phyloP scores from a whole-genome alignment of 64 coral and sea anemone species.

The Dendronephthya gigantea region DNA sequence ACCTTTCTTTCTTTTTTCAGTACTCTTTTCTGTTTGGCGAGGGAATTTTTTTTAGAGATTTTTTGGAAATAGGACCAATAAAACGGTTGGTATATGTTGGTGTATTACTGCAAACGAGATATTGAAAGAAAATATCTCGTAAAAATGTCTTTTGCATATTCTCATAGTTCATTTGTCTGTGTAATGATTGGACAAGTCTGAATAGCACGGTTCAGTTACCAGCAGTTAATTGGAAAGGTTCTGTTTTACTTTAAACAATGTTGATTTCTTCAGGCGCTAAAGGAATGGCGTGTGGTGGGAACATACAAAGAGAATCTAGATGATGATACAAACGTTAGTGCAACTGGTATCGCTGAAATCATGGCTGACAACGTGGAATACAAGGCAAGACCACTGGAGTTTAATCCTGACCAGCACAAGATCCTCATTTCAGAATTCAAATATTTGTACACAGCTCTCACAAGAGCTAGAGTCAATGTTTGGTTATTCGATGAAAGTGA shows the following conservation, averaged over 20 bases:
- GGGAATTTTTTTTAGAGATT: no score
- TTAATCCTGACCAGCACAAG: conserved; percentile 76
- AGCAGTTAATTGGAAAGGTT: no score
- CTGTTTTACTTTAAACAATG: no score
- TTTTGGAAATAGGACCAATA: not conserved
- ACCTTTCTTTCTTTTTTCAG: not conserved
- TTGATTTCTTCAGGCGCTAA: conserved; percentile 30
- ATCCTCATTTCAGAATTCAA: conserved; percentile 95
- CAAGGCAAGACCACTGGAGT: conserved; percentile 36
- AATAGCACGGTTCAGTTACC: no score
- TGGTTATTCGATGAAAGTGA: conserved; percentile 93
- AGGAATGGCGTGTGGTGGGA: conserved; percentile 59
- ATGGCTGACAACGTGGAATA: not conserved
- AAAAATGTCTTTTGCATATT: no score
- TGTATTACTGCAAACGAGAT: no score
- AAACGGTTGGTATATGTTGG: no score
- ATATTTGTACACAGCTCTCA: conserved; percentile 88
- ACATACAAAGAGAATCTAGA: not conserved
- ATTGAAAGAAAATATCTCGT: no score
- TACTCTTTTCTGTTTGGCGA: not conserved
- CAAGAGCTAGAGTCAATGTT: conserved; percentile 85
- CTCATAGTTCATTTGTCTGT: no score
- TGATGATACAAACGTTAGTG: not conserved
- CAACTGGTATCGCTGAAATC: not conserved
- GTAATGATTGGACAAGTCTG: no score